phyloP scores from a whole-genome alignment of 1,140 invertebrate species.

The Orchesella cincta region DNA sequence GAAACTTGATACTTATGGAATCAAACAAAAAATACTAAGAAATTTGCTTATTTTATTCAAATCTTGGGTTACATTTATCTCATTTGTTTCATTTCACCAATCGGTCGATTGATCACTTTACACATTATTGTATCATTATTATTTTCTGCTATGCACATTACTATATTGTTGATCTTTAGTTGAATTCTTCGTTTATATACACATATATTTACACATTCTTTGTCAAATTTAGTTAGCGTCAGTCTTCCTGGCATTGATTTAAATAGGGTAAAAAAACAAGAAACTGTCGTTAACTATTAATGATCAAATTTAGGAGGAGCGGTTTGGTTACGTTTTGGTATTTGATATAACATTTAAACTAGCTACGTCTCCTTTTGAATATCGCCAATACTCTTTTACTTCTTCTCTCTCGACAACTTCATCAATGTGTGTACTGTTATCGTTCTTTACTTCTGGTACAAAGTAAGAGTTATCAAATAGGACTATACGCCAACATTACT shows the following conservation, averaged over 20 bases:
- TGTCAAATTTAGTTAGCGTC: background rate
- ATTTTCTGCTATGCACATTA: background rate
- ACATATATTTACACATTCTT: background rate
- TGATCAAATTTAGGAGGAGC: background rate
- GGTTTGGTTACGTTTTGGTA: background rate
- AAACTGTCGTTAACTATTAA: too few relatives aligned
- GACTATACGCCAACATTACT: slow-evolving; percentile 15
- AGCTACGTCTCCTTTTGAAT: background rate
- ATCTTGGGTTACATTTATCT: slow-evolving; percentile 26
- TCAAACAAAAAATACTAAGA: background rate
- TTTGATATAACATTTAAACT: background rate
- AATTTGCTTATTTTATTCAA: background rate
- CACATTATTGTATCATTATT: background rate
- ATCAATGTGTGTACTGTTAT: background rate
- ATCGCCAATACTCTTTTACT: slow-evolving; percentile 24
- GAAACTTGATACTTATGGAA: slow-evolving; percentile 24
- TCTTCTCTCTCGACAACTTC: slow-evolving; percentile 9
- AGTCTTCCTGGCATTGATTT: background rate
- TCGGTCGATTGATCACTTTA: background rate
- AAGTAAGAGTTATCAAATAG: slow-evolving; percentile 9
- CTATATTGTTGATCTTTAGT: background rate
- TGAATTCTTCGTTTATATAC: background rate
- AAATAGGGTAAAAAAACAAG: background rate
- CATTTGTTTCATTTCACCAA: slow-evolving; percentile 1
- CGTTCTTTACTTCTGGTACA: slow-evolving; percentile 28